Percentiles rank a stretch among this genome's conserved stretches.
phyloP scores from a whole-genome alignment of 2,888 invertebrate genomes.

The Drosophila formosana region DNA sequence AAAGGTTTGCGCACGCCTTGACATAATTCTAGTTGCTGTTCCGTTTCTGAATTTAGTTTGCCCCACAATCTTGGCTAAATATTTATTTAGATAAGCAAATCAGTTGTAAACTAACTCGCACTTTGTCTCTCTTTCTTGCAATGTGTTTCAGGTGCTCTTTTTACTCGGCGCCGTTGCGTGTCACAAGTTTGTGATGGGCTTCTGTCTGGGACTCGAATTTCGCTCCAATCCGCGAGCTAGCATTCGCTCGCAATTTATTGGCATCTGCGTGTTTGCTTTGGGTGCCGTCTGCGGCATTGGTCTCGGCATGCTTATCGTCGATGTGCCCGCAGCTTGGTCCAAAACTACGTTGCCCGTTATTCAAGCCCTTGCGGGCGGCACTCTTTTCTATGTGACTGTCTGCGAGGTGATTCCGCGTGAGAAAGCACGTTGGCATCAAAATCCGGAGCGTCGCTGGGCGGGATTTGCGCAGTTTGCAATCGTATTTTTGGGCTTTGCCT shows the following conservation, averaged over 20 bases:
- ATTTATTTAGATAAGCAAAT: constrained; percentile 59
- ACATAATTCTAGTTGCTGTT: constrained; percentile 24
- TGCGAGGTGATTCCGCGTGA: constrained; percentile 92
- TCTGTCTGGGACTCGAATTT: constrained; percentile 92
- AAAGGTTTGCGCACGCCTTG: constrained; percentile 86
- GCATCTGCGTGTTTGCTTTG: constrained; percentile 88
- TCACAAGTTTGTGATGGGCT: constrained; percentile 93
- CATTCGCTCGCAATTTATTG: constrained; percentile 86
- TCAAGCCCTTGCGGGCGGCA: constrained; percentile 91
- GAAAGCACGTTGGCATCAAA: constrained; percentile 90
- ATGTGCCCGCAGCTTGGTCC: constrained; percentile 86
- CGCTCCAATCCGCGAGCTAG: constrained; percentile 85
- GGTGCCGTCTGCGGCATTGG: constrained; percentile 90
- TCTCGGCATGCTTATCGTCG: constrained; percentile 88
- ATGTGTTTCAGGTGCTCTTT: constrained; percentile 87
- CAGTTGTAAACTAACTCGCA: constrained; percentile 27
- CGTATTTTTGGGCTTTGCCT: constrained; percentile 87
- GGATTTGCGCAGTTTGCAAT: constrained; percentile 88
- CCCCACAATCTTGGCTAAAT: constrained; percentile 56
- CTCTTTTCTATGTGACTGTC: constrained; percentile 91
- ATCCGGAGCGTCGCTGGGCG: constrained; percentile 86
- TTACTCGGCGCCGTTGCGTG: constrained; percentile 90
- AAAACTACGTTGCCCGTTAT: constrained; percentile 86
- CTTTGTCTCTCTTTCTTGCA: constrained; percentile 13
- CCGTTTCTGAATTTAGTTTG: constrained; percentile 20